Evolutionary conservation across 1,140 invertebrate genomes (phyloP).

Genomic region (Drosophila auraria): DNA sequence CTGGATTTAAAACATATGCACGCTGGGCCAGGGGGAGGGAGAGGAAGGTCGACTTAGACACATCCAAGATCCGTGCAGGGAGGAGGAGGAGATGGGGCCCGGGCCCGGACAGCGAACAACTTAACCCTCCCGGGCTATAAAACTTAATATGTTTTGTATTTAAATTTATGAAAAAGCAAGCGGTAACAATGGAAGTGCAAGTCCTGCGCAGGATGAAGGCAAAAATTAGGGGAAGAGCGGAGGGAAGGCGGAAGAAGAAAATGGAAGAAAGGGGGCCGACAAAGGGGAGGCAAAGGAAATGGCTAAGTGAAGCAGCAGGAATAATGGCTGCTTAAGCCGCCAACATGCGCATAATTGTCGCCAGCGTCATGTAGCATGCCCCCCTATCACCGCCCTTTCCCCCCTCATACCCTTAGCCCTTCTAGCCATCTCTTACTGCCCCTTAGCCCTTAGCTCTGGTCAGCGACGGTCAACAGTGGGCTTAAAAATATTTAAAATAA

Average conservation of each 20-base stretch:
- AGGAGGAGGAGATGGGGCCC: background rate
- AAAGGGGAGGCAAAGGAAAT: slow-evolving; percentile 3
- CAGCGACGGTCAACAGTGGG: slow-evolving; percentile 29
- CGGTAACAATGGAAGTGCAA: slow-evolving; percentile 54
- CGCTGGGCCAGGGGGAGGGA: slow-evolving; percentile 8
- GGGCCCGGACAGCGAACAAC: slow-evolving; percentile 43
- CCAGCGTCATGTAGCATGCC: slow-evolving; percentile 37
- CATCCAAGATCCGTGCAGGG: slow-evolving; percentile 1
- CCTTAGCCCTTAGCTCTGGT: background rate
- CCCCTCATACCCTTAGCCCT: background rate
- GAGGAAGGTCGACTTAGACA: slow-evolving; percentile 16
- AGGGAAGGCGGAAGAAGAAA: background rate
- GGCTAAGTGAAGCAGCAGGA: slow-evolving; percentile 51
- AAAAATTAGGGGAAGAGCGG: slow-evolving; percentile 27
- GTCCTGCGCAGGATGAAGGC: slow-evolving; percentile 20
- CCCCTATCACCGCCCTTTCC: background rate
- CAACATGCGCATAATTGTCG: slow-evolving; percentile 82
- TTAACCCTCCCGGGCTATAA: slow-evolving; percentile 76
- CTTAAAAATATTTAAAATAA: background rate
- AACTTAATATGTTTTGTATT: slow-evolving; percentile 84
- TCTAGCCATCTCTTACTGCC: too few species aligned
- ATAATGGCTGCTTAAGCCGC: slow-evolving; percentile 81
- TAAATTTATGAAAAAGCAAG: slow-evolving; percentile 80
- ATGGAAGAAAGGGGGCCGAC: background rate
- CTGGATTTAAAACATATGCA: slow-evolving; percentile 68